Evolutionary conservation across 2,797 vertebrate species (phyloP).

Genomic region (Salmo trutta): DNA sequence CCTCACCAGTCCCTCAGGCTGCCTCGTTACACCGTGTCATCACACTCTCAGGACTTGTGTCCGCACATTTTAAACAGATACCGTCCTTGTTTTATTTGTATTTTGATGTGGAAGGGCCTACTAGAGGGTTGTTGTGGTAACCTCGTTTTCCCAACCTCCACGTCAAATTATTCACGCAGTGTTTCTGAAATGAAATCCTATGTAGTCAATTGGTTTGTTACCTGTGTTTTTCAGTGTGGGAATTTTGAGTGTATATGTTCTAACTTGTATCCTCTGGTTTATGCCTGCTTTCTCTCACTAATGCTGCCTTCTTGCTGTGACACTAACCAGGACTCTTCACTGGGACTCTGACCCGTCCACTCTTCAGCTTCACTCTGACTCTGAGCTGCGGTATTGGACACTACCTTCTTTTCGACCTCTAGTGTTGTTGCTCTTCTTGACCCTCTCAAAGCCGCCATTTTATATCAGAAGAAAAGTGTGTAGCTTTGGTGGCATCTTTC

Average conservation of each 20-base stretch:
- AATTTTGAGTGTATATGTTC: constrained; percentile 61
- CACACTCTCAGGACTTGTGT: constrained; percentile 39
- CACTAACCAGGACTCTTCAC: constrained; percentile 98
- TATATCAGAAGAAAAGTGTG: constrained; percentile 41
- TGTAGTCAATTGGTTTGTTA: constrained; percentile 15
- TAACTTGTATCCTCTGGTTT: constrained; percentile 61
- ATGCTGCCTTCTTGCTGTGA: constrained; percentile 90
- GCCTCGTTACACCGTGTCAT: constrained; percentile 52
- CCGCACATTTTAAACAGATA: constrained; percentile 48
- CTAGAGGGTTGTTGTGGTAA: not conserved
- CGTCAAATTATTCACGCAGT: not conserved
- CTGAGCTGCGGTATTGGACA: constrained; percentile 98
- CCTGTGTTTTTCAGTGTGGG: constrained; percentile 17
- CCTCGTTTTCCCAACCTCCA: not conserved
- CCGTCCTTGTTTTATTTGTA: constrained; percentile 12
- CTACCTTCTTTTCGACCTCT: constrained; percentile 78
- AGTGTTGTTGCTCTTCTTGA: constrained; percentile 2
- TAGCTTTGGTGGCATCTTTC: constrained; percentile 27
- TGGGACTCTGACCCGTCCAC: constrained; percentile 99
- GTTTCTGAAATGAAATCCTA: not conserved
- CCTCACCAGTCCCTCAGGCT: constrained; percentile 64
- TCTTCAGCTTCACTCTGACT: constrained; percentile 99
- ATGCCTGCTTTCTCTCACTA: constrained; percentile 81
- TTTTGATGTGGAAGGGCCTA: not conserved
- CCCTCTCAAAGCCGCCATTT: constrained; percentile 21